Evolutionary conservation across 2,797 vertebrate genomes (phyloP), one percentile per base, ranked within the genome.

Genomic region (Myotis daubentonii): DNA sequence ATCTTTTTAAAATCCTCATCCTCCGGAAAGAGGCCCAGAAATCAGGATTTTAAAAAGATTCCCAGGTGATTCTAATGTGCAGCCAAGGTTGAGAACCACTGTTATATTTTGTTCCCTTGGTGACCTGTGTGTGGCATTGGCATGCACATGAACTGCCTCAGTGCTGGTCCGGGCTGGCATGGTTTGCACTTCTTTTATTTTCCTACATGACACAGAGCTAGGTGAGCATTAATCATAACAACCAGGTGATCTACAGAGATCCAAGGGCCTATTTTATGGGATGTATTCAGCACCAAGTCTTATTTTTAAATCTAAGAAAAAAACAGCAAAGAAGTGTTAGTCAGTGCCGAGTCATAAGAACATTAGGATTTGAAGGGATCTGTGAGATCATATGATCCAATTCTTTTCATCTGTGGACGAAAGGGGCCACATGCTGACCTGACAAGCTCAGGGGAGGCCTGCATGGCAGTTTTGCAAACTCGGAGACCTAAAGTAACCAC

Each of bases 301-400:
- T 96, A 38, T 93, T 90, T 95, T 44, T 70, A 89, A 78, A 72
- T 11, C 2, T 49, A 83, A 94, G 71, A 41, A 70, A 96, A 55
- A 88, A 57, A 88, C 33, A 47, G 16, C 16, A 84, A 33, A 51
- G 22, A 70, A 11, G 5, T 49, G n/a, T 49, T 20, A 65, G 38
- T 70, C 49, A 30, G 12, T 86, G 55, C 88, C 30, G 23, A 82
- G 49, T 44, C 78, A 47, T 38, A 25, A 80, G 74, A 79, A 44
- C 44, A 62, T 60, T 62, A 81, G 86, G 38, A 75, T 20, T 47
- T 62, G 68, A 82, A 75, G 55, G 41, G 6, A 49, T 75, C 23
- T 57, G 70, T 88, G 71, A 93, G 6, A 71, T 13, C 7, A 8
- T 44, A 16, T 47, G 49, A 65, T 13, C 17, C 22, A 28, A 0